These are phyloP conservation scores for Oreochromis tanganicae DNA, from an alignment of 2,113 vertebrate genomes.

Conservation along the genomic window DNA sequence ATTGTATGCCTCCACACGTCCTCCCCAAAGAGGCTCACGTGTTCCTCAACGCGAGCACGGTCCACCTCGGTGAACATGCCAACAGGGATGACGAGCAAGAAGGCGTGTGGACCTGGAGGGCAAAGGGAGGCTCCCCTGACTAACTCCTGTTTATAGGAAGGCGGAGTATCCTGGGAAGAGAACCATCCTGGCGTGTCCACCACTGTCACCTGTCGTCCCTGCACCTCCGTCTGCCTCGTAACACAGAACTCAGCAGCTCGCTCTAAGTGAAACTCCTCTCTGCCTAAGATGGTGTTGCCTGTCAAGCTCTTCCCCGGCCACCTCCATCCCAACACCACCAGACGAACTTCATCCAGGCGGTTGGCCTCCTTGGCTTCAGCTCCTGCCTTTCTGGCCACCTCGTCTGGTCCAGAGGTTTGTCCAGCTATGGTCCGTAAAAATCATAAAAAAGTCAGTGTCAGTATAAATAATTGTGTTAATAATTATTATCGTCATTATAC, in stretches of 20 bases:
- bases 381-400: conserved; percentile 9
- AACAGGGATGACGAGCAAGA: conserved; percentile 72
- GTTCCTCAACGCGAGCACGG: conserved; percentile 68
- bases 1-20: conserved; percentile 68
- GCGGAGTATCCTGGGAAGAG: conserved; percentile 67
- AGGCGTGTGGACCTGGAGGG: conserved; percentile 72
- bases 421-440: neutral
- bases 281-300: conserved; percentile 74
- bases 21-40: conserved; percentile 70
- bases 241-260: conserved; percentile 74
- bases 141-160: conserved; percentile 69
- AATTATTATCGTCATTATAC: neutral
- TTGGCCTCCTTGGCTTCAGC: conserved; percentile 17
- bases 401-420: neutral
- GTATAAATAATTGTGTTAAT: neutral
- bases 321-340: conserved; percentile 75
- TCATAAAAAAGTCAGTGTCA: neutral
- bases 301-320: conserved; percentile 79
- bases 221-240: conserved; percentile 62
- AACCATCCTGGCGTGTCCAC: conserved; percentile 80
- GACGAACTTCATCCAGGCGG: conserved; percentile 59
- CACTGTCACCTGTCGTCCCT: conserved; percentile 59
- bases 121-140: conserved; percentile 62
- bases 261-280: conserved; percentile 74
- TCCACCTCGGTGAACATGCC: conserved; percentile 76